Evolutionary conservation across 2,797 vertebrate genomes (phyloP).

Genomic region (Onychomys torridus): DNA sequence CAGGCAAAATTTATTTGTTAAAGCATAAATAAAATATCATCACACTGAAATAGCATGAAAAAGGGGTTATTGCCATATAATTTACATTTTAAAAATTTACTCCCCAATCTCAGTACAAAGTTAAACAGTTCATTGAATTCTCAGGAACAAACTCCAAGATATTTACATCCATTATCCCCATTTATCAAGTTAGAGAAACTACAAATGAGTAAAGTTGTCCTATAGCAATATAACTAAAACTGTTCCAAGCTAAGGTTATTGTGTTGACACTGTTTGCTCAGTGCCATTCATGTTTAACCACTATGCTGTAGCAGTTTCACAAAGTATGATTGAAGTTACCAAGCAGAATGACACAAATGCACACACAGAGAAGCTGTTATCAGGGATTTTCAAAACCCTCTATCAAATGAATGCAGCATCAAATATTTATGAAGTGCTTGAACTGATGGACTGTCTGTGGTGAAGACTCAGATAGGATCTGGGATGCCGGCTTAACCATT

Average conservation of each 20-base stretch:
- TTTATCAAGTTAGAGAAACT: neutral
- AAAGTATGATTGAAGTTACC: neutral
- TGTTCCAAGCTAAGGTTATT: neutral
- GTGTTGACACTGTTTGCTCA: neutral
- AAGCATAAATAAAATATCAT: too few species aligned
- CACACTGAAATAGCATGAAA: neutral
- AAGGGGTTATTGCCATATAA: neutral
- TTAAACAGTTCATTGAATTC: neutral
- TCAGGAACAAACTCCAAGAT: neutral
- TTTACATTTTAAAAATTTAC: neutral
- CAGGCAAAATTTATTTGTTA: too few species aligned
- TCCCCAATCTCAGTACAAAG: neutral
- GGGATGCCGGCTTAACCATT: neutral
- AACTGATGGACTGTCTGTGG: neutral
- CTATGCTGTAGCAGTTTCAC: neutral
- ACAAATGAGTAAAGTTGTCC: neutral
- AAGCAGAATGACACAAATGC: neutral
- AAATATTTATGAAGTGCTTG: neutral
- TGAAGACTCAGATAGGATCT: neutral
- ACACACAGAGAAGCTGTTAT: neutral
- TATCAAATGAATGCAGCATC: neutral
- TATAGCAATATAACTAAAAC: neutral
- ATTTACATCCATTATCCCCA: neutral
- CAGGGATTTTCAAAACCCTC: neutral
- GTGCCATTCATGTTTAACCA: neutral